Conservation (phyloP, 2,113 vertebrate genomes). For the Coregonus clupeaformis region DNA sequence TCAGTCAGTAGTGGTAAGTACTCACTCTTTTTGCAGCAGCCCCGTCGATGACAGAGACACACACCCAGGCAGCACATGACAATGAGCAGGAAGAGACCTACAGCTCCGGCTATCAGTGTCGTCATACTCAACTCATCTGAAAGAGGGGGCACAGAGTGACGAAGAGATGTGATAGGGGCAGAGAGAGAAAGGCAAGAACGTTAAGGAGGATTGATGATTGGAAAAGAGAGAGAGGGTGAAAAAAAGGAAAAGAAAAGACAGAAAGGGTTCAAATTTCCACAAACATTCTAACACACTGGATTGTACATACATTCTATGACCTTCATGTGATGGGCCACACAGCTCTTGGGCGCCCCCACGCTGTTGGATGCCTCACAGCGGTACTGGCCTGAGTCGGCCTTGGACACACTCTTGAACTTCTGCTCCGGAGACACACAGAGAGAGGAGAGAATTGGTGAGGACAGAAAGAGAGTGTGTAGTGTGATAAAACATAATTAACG, state of each 20-base stretch:
- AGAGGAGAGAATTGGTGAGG: conserved; percentile 12
- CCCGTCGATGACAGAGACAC: conserved; percentile 79
- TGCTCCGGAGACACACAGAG: conserved; percentile 55
- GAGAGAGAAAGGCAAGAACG: neutral
- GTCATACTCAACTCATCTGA: conserved; percentile 86
- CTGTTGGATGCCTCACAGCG: conserved; percentile 88
- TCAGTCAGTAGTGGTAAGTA: conserved; percentile 27
- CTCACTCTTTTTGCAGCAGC: conserved; percentile 85
- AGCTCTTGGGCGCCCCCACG: conserved; percentile 82
- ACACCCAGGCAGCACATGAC: conserved; percentile 82
- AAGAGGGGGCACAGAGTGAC: conserved; percentile 23
- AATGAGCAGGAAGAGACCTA: conserved; percentile 74
- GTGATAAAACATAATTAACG: neutral
- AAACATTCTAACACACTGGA: neutral
- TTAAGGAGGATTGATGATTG: neutral
- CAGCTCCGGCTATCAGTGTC: conserved; percentile 77
- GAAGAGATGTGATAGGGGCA: neutral
- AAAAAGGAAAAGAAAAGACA: too few species aligned
- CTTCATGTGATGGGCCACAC: conserved; percentile 81
- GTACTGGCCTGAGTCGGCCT: conserved; percentile 84
- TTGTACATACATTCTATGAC: conserved; percentile 75
- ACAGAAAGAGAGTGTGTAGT: neutral
- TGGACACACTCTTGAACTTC: conserved; percentile 87
- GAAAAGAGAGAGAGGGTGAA: neutral
- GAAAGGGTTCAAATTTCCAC: neutral